These are phyloP conservation scores for Sarcophaga caerulescens DNA, from an alignment of 2,888 invertebrate genomes.

Conservation along the genomic window DNA sequence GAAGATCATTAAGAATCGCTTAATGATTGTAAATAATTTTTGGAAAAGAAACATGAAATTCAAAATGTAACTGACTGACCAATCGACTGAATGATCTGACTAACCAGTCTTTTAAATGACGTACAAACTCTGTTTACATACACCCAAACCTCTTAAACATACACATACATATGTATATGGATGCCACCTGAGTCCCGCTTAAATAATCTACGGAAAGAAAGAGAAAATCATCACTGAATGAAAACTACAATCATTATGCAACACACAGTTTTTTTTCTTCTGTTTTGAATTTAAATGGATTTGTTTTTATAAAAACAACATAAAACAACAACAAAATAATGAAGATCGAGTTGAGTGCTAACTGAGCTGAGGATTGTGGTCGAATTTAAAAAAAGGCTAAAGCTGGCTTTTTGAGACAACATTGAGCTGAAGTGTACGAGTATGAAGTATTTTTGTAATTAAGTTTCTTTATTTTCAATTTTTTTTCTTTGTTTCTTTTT, in stretches of 20 bases:
- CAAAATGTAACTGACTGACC: conserved; percentile 6
- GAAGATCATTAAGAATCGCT: conserved; percentile 61
- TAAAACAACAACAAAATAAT: background rate
- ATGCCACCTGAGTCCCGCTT: background rate
- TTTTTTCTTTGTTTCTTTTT: background rate
- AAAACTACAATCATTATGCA: conserved; percentile 52
- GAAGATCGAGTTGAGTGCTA: too few relatives aligned
- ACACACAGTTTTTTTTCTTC: background rate
- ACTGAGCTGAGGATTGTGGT: too few relatives aligned
- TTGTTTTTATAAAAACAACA: background rate
- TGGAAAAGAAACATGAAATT: background rate
- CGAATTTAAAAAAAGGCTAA: too few relatives aligned
- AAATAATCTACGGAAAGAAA: conserved; percentile 9
- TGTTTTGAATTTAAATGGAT: conserved; percentile 16
- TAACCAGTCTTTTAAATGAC: conserved; percentile 33
- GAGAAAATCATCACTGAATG: background rate
- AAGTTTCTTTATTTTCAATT: background rate
- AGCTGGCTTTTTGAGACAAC: background rate
- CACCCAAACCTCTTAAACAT: background rate
- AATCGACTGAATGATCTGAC: conserved; percentile 23
- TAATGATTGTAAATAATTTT: conserved; percentile 11
- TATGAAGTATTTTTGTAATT: conserved; percentile 11
- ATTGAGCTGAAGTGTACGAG: conserved; percentile 2
- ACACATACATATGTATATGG: background rate
- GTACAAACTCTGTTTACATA: too few relatives aligned